A percentile compares a stretch with the other conserved stretches of the same genome.
Evolutionary conservation across 1,140 invertebrate species (phyloP).

Genomic region (Drosophila lini): DNA sequence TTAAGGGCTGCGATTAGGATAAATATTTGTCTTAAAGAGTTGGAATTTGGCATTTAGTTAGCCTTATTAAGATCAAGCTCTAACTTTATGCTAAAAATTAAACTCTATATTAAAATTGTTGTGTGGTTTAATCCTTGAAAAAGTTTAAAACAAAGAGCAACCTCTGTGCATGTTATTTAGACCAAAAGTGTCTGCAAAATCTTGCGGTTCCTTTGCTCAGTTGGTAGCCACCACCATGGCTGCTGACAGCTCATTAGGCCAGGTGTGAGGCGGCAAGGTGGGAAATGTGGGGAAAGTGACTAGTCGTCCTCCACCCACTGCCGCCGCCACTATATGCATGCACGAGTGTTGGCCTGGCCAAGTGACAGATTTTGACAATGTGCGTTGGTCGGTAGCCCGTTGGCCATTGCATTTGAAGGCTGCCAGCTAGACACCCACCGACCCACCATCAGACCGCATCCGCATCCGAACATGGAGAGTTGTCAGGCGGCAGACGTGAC

Average conservation of each 20-base stretch:
- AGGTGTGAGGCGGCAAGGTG: constrained; percentile 32
- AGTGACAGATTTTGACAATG: constrained; percentile 71
- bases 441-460: neutral
- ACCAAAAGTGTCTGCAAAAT: constrained; percentile 53
- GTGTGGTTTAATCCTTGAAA: neutral
- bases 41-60: neutral
- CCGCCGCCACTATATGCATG: constrained; percentile 14
- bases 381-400: constrained; percentile 32
- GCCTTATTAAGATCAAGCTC: neutral
- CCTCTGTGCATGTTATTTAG: constrained; percentile 12
- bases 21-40: neutral
- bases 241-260: constrained; percentile 60
- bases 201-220: constrained; percentile 54
- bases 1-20: neutral
- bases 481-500: constrained; percentile 50
- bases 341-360: constrained; percentile 24
- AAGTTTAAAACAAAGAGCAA: neutral
- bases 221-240: constrained; percentile 40
- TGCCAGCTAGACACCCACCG: constrained; percentile 2
- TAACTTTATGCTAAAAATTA: neutral
- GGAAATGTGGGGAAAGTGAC: constrained; percentile 8
- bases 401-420: constrained; percentile 57
- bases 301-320: neutral
- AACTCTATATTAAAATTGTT: neutral
- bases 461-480: constrained; percentile 54